Percentiles rank a stretch among this genome's conserved stretches.
Conservation (phyloP, 2,797 vertebrate genomes). For the Chiloscyllium punctatum region DNA sequence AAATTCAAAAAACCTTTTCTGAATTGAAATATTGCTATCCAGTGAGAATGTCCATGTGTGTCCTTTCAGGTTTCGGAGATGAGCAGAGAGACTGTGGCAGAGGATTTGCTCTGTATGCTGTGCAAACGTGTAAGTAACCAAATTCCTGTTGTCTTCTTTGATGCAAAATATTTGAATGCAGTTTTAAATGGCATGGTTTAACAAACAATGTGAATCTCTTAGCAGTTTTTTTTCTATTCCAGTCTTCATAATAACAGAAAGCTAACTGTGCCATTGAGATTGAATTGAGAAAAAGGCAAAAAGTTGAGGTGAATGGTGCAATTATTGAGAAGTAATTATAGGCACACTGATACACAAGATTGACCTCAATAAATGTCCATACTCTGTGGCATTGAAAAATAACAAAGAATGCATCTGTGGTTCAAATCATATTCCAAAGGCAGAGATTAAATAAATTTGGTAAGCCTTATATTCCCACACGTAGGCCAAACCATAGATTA, state of each 20-base stretch:
- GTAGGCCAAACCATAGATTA: neutral
- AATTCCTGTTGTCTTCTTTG: neutral
- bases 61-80: neutral
- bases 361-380: neutral
- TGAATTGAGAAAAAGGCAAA: neutral
- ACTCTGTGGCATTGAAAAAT: neutral
- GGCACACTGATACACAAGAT: neutral
- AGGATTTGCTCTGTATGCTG: neutral
- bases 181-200: neutral
- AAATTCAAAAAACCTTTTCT: neutral
- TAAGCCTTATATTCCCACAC: neutral
- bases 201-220: neutral
- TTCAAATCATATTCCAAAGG: neutral
- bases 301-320: neutral
- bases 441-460: neutral
- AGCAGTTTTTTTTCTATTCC: neutral
- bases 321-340: neutral
- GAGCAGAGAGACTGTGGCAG: neutral
- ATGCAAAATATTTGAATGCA: neutral
- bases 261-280: neutral
- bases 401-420: neutral
- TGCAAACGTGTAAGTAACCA: neutral
- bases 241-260: neutral
- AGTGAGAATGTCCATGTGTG: neutral
- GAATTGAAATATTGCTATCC: neutral